Evolutionary conservation across 2,113 vertebrate species (phyloP).

Genomic region (Plotosus lineatus): DNA sequence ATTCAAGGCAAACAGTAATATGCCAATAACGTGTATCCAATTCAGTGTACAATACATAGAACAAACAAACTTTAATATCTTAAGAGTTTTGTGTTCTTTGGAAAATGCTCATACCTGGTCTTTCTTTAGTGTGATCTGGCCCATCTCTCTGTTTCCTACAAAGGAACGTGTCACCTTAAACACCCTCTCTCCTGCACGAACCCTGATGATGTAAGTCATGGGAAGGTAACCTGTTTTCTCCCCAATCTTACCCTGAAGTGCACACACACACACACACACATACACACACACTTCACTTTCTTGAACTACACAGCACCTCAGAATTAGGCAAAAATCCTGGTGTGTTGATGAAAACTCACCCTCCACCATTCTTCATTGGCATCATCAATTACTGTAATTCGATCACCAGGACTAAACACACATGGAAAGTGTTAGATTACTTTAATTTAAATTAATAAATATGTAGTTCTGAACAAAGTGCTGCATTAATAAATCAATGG

Average conservation of each 20-base stretch:
- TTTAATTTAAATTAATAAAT: neutral
- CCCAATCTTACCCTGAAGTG: slow-evolving; percentile 85
- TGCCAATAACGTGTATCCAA: neutral
- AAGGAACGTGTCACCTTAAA: slow-evolving; percentile 89
- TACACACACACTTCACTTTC: neutral
- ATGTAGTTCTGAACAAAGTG: neutral
- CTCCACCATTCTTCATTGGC: slow-evolving; percentile 99
- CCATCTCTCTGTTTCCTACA: slow-evolving; percentile 93
- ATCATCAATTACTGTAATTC: slow-evolving; percentile 93
- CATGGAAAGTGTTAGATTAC: neutral
- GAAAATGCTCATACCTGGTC: slow-evolving; percentile 80
- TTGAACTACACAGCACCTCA: neutral
- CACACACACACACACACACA: slow-evolving; percentile 13
- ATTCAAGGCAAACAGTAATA: too few relatives aligned
- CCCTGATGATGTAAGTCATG: slow-evolving; percentile 92
- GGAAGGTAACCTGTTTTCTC: slow-evolving; percentile 92
- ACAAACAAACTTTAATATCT: neutral
- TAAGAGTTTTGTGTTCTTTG: neutral
- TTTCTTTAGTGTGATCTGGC: slow-evolving; percentile 95
- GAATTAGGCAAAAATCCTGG: neutral
- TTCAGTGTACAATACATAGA: neutral
- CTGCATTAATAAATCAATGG: too few relatives aligned
- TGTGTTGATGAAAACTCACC: slow-evolving; percentile 69
- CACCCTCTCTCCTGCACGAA: slow-evolving; percentile 85
- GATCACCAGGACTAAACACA: slow-evolving; percentile 85